Percentiles rank a stretch among this genome's conserved stretches.
Conservation (phyloP, 2,113 vertebrate species). For the Otolemur garnettii region DNA sequence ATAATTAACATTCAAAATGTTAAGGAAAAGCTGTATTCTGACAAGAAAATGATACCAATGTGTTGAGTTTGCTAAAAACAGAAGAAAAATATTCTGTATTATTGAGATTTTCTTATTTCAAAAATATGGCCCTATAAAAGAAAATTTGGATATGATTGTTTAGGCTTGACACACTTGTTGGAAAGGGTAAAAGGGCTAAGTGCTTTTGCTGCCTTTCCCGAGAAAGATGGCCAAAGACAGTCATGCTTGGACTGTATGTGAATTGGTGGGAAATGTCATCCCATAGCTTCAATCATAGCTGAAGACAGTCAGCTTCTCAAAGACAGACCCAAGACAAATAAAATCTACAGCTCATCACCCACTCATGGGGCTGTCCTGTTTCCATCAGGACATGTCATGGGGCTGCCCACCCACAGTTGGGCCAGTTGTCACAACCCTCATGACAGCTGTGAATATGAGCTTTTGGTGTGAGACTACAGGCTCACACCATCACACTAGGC, state of each 20-base stretch:
- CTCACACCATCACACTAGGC: too few relatives aligned
- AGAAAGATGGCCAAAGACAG: constrained; percentile 35
- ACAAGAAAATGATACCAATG: neutral
- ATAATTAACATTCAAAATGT: constrained; percentile 13
- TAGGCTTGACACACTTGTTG: neutral
- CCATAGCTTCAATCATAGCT: constrained; percentile 51
- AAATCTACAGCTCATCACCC: neutral
- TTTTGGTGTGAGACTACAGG: too few relatives aligned
- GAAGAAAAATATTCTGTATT: neutral
- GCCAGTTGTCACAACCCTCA: neutral
- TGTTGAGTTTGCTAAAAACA: constrained; percentile 32
- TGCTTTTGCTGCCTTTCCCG: constrained; percentile 15
- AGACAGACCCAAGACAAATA: neutral
- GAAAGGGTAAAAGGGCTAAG: neutral
- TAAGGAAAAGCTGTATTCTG: constrained; percentile 24
- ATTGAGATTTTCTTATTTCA: constrained; percentile 47
- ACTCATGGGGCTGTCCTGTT: neutral
- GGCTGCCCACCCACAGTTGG: neutral
- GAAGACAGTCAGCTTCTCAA: constrained; percentile 54
- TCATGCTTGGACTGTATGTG: constrained; percentile 40
- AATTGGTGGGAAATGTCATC: constrained; percentile 24
- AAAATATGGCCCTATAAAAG: neutral
- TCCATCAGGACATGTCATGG: neutral
- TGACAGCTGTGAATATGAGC: neutral
- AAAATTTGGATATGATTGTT: neutral